Base-by-base conservation (phyloP, 2,888 invertebrate species). In the Himalopsyche japonica region DNA sequence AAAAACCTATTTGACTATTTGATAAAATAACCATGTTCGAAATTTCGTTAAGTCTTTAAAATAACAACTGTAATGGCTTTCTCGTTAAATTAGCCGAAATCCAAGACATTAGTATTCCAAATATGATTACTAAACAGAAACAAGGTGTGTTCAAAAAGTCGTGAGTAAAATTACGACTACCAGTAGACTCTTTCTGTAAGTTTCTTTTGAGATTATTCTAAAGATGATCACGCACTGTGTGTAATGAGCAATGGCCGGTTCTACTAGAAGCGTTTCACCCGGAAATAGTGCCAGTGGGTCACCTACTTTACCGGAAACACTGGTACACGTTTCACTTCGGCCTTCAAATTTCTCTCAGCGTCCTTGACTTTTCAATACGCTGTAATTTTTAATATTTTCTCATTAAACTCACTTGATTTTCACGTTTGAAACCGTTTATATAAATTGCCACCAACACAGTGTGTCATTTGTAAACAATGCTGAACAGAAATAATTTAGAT, bases 261-360 rank as follows among this genome's bases (percentile, higher is more conserved):
- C 32, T 57, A 79, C 48, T 24, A 43, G 77, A 48, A 79, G 78
- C 79, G 86, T 82, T 79, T 49, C 84, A 82, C 79, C 78, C 57
- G 43, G 70, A 37, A 90, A 89, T 88, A 89, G 89, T 90, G 91
- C 89, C 90, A 91, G 89, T 90, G 87, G 90, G 90, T 91, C 90
- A 90, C 91, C 90, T 87, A 91, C 89, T 88, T 82, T 85, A 89
- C 87, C 88, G 87, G 87, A 76, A 76, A 18, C 57, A 27, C 80
- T 48, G 81, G 82, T 49, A 79, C 57, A 80, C 43, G 77, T 83
- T 76, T 84, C 84, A 78, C 80, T 80, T 82, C 84, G 86, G 81
- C 86, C 86, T 86, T 86, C 86, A 81, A 20, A 84, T 57, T 57
- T 57, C 84, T 86, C 82, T 77, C 79, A 76, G 79, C 86, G 86